Evolutionary conservation across 2,797 vertebrate genomes (phyloP).

Genomic region (Chanos chanos): DNA sequence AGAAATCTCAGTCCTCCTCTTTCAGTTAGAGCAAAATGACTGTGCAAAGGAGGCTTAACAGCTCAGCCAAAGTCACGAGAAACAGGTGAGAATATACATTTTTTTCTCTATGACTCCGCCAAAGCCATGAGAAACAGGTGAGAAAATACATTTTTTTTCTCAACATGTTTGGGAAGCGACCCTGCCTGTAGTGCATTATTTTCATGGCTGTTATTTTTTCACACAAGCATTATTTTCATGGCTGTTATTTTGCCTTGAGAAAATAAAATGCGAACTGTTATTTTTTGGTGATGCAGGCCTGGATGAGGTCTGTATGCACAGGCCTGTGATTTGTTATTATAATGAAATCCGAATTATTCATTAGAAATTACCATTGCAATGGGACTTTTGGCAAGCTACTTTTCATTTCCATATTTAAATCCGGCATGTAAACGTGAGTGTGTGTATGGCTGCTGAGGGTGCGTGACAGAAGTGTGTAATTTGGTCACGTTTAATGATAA

Average conservation of each 20-base stretch:
- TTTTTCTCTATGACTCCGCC: background rate
- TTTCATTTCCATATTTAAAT: slow-evolving; percentile 47
- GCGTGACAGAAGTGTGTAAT: slow-evolving; percentile 43
- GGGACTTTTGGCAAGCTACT: slow-evolving; percentile 29
- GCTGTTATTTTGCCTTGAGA: slow-evolving; percentile 4
- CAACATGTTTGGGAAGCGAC: too few species aligned
- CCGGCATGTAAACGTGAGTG: slow-evolving; percentile 32
- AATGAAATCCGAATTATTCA: slow-evolving; percentile 56
- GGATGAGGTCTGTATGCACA: slow-evolving; percentile 26
- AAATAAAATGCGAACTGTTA: slow-evolving; percentile 22
- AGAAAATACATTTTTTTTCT: background rate
- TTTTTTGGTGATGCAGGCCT: slow-evolving; percentile 20
- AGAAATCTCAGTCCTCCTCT: too few species aligned
- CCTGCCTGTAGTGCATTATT: too few species aligned
- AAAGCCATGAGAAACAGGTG: background rate
- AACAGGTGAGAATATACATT: too few species aligned
- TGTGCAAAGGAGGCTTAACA: background rate
- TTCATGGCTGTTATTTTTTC: too few species aligned
- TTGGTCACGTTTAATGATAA: slow-evolving; percentile 50
- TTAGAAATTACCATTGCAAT: slow-evolving; percentile 54
- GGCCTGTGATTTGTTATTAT: slow-evolving; percentile 45
- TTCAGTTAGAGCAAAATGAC: too few species aligned
- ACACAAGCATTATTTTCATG: too few species aligned
- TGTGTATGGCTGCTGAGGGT: slow-evolving; percentile 23
- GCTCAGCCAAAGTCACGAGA: background rate